These are phyloP conservation scores for Polyodon spathula DNA, from an alignment of 2,113 vertebrate species.

Conservation along the genomic window DNA sequence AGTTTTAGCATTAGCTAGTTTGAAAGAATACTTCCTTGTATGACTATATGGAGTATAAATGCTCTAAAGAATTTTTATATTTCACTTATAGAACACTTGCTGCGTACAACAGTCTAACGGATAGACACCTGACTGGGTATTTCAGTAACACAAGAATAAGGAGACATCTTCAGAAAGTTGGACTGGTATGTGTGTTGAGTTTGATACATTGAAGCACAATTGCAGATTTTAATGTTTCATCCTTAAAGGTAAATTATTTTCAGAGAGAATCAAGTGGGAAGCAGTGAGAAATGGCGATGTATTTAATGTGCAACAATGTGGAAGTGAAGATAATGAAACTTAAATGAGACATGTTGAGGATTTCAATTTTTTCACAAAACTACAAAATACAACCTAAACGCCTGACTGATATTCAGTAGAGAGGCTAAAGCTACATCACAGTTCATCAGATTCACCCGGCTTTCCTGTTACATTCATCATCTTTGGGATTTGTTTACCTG, in stretches of 20 bases:
- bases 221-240: not conserved
- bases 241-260: not conserved
- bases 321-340: not conserved
- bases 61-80: not conserved
- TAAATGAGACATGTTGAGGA: too few species aligned
- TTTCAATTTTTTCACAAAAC: too few species aligned
- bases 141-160: constrained; percentile 81
- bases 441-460: too few species aligned
- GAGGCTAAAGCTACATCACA: too few species aligned
- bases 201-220: not conserved
- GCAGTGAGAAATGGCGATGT: not conserved
- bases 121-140: constrained; percentile 82
- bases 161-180: constrained; percentile 75
- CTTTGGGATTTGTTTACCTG: too few species aligned
- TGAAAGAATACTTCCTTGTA: too few species aligned
- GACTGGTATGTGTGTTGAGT: constrained; percentile 64
- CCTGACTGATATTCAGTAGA: too few species aligned
- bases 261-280: not conserved
- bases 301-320: not conserved
- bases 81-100: constrained; percentile 58
- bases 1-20: too few species aligned
- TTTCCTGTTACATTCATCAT: too few species aligned
- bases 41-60: too few species aligned
- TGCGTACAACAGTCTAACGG: constrained; percentile 83
- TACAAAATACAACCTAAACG: too few species aligned